Percentiles rank a stretch among this genome's conserved stretches.
Conservation (phyloP, 2,888 invertebrate species). For the Cephus sareptanus region DNA sequence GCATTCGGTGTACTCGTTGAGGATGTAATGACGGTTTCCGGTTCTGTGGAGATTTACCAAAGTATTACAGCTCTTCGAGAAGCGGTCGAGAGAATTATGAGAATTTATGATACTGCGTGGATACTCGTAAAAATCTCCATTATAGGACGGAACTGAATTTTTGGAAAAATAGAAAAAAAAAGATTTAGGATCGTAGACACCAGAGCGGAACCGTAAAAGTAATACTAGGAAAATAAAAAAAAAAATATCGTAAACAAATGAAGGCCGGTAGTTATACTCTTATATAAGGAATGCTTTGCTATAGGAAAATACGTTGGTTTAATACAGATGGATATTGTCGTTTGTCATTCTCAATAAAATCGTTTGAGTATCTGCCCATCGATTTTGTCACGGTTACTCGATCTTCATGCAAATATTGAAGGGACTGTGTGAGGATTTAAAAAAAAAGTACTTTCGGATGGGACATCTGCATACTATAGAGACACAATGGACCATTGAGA, state of each 20-base stretch:
- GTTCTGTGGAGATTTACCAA: neutral
- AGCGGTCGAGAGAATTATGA: neutral
- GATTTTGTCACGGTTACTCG: slow-evolving; percentile 57
- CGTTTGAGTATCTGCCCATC: slow-evolving; percentile 37
- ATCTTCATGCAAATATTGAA: slow-evolving; percentile 60
- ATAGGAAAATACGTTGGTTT: neutral
- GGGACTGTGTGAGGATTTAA: slow-evolving; percentile 1
- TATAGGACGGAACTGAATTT: neutral
- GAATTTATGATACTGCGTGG: neutral
- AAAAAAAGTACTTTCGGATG: neutral
- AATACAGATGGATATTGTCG: neutral
- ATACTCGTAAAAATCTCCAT: neutral
- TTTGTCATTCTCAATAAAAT: neutral
- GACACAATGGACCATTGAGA: neutral
- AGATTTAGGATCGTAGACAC: neutral
- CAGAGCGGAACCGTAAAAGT: neutral
- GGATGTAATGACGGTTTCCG: neutral
- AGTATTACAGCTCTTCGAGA: neutral
- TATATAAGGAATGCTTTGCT: neutral
- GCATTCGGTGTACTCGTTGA: neutral
- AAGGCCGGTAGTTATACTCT: neutral
- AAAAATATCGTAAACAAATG: neutral
- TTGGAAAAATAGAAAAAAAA: neutral
- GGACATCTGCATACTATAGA: neutral
- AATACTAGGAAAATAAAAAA: neutral